Evolutionary conservation across 2,113 vertebrate species (phyloP).

Genomic region (Platycercus adscitus): DNA sequence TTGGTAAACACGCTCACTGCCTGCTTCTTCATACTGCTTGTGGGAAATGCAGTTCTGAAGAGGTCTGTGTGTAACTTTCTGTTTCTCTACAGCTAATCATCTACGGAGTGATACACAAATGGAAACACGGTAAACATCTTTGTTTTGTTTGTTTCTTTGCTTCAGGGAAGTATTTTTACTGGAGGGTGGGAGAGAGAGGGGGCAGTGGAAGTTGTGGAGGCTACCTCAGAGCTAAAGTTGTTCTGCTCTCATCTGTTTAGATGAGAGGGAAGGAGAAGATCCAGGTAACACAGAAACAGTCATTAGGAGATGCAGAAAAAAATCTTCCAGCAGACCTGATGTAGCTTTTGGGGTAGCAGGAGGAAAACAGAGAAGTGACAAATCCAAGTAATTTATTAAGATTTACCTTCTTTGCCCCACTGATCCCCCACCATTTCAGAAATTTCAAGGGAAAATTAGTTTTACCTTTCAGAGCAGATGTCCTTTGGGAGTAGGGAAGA

Average conservation of each 20-base stretch:
- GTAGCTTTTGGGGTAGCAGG: background rate
- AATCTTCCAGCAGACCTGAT: background rate
- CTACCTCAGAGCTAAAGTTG: background rate
- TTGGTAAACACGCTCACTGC: background rate
- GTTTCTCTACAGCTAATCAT: conserved; percentile 82
- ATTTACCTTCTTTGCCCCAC: background rate
- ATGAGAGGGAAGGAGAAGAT: background rate
- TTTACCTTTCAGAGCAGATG: background rate
- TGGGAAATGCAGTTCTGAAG: background rate
- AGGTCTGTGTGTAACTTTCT: background rate
- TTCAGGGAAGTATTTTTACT: conserved; percentile 6
- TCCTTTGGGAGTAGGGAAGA: background rate
- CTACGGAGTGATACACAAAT: conserved; percentile 77
- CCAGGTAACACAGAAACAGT: background rate
- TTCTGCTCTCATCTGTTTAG: background rate
- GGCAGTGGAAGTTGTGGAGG: background rate
- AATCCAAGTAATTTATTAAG: background rate
- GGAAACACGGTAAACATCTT: conserved; percentile 77
- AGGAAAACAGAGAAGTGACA: background rate
- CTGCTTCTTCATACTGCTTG: background rate
- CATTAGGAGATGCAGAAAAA: background rate
- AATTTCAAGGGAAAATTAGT: background rate
- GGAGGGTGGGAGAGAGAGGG: background rate
- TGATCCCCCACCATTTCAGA: background rate
- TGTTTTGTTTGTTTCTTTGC: background rate